Conservation (phyloP, 2,888 invertebrate species). For the Xanthia togata region DNA sequence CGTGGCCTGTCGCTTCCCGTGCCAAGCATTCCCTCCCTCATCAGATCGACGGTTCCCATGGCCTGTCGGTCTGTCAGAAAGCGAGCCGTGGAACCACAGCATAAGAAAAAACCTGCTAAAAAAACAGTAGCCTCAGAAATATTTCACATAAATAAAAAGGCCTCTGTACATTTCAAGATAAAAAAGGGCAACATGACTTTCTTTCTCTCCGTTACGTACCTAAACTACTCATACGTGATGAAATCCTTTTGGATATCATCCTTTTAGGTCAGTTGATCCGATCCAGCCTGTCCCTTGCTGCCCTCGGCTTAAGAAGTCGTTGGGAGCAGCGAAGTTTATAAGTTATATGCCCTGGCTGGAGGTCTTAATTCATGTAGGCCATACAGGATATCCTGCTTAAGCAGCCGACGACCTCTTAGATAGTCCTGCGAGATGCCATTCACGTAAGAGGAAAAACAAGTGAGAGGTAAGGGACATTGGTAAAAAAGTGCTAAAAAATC, state of each 20-base stretch:
- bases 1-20: too few species aligned
- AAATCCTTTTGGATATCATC: background rate
- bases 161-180: background rate
- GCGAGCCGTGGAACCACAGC: too few species aligned
- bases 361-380: background rate
- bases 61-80: too few species aligned
- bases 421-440: too few species aligned
- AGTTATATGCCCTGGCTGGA: background rate
- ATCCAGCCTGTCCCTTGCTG: background rate
- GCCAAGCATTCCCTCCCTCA: too few species aligned
- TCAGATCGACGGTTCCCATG: too few species aligned
- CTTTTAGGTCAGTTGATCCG: background rate
- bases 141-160: too few species aligned
- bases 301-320: background rate
- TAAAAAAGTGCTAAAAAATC: background rate
- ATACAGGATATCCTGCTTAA: background rate
- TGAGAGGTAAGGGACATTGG: background rate
- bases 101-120: too few species aligned
- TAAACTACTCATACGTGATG: background rate
- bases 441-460: too few species aligned
- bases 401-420: too few species aligned
- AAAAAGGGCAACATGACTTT: background rate
- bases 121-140: too few species aligned
- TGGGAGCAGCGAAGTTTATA: background rate
- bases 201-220: background rate